phyloP scores from a whole-genome alignment of 2,113 vertebrate genomes.

The Cettia cetti region DNA sequence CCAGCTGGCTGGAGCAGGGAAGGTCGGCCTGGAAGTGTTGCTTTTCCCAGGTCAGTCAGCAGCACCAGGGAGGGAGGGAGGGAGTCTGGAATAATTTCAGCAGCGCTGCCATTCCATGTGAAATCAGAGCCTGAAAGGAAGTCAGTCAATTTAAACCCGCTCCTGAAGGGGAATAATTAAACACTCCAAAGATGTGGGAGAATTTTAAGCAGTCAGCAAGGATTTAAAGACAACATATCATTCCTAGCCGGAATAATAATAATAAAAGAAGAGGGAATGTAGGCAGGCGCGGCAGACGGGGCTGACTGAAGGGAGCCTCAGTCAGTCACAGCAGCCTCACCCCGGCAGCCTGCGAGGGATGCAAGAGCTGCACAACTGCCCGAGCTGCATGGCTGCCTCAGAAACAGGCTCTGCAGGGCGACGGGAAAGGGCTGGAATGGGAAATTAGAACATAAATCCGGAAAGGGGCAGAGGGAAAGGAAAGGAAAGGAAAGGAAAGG shows the following conservation, averaged over 20 bases:
- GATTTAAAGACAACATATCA: constrained; percentile 49
- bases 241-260: not conserved
- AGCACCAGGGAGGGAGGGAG: not conserved
- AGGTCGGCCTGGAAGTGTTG: not conserved
- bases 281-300: not conserved
- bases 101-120: constrained; percentile 9
- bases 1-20: not conserved
- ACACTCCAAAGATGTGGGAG: constrained; percentile 50
- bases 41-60: not conserved
- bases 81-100: constrained; percentile 28
- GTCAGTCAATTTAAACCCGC: constrained; percentile 51
- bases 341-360: not conserved
- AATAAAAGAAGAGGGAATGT: not conserved
- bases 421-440: not conserved
- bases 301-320: not conserved
- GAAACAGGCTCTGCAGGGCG: not conserved
- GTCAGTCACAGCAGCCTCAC: not conserved
- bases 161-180: constrained; percentile 69
- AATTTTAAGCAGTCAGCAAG: constrained; percentile 65
- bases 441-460: not conserved
- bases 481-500: no score
- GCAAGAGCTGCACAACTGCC: not conserved
- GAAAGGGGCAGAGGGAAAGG: not conserved
- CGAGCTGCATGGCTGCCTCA: not conserved
- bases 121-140: constrained; percentile 57